Evolutionary conservation across 1,140 invertebrate genomes (phyloP).

Genomic region (Coelopa frigida): DNA sequence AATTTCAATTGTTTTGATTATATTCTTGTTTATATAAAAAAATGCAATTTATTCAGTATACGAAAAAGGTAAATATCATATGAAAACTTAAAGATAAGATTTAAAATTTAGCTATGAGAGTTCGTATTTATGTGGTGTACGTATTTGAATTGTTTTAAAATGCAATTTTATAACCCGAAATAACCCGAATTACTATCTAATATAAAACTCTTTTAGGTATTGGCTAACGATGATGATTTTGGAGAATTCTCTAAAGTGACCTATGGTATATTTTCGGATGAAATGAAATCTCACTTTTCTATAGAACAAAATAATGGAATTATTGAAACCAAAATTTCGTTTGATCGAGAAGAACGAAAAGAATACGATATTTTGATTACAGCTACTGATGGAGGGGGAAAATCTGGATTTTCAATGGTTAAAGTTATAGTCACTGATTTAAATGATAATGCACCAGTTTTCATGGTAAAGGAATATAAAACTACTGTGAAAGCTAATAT

Average conservation of each 20-base stretch:
- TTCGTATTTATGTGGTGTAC: too few species aligned
- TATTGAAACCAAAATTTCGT: constrained; percentile 62
- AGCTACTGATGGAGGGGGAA: constrained; percentile 79
- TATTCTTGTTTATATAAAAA: too few species aligned
- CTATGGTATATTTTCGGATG: constrained; percentile 75
- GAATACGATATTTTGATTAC: constrained; percentile 73
- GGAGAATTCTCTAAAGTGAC: constrained; percentile 70
- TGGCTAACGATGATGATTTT: constrained; percentile 73
- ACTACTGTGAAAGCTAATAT: constrained; percentile 60
- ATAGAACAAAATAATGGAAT: constrained; percentile 73
- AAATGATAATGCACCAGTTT: constrained; percentile 83
- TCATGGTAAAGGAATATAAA: constrained; percentile 73
- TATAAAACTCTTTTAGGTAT: too few species aligned
- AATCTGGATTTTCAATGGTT: constrained; percentile 70
- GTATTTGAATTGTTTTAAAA: too few species aligned
- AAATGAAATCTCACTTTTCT: constrained; percentile 67
- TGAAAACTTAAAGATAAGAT: too few species aligned
- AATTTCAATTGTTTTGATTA: too few species aligned
- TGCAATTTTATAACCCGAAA: too few species aligned
- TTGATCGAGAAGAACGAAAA: constrained; percentile 72
- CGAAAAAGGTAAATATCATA: too few species aligned
- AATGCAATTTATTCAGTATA: too few species aligned
- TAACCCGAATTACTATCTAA: too few species aligned
- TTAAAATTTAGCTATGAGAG: too few species aligned
- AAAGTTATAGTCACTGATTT: constrained; percentile 71